A percentile compares a stretch with the other conserved stretches of the same genome.
phyloP scores from a whole-genome alignment of 2,888 invertebrate genomes.

The Selenia dentaria region DNA sequence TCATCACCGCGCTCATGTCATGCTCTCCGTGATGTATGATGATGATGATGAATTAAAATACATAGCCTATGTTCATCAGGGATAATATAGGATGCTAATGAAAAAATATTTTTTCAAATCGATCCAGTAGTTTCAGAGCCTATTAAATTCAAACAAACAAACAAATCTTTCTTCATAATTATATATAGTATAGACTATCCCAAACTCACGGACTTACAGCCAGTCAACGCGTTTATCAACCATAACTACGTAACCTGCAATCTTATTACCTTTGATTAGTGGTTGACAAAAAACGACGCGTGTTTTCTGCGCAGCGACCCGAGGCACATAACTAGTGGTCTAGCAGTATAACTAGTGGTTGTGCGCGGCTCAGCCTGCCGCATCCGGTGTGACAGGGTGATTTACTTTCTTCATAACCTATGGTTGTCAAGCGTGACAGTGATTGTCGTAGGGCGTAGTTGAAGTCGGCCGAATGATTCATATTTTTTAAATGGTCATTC shows the following conservation, averaged over 20 bases:
- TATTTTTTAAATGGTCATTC: too few species aligned
- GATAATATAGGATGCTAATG: too few species aligned
- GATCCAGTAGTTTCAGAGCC: too few species aligned
- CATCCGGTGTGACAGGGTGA: conserved; percentile 49
- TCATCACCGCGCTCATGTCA: too few species aligned
- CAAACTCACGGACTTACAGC: conserved; percentile 14
- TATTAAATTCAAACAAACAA: too few species aligned
- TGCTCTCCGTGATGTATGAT: too few species aligned
- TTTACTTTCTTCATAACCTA: conserved; percentile 38
- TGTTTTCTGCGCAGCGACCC: conserved; percentile 62
- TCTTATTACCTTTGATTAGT: conserved; percentile 53
- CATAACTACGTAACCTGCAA: conserved; percentile 29
- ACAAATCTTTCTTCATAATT: too few species aligned
- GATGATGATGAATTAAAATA: too few species aligned
- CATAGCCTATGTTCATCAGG: too few species aligned
- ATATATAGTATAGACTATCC: background rate
- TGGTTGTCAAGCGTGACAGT: conserved; percentile 29
- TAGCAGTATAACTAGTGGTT: conserved; percentile 31
- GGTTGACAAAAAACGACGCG: conserved; percentile 69
- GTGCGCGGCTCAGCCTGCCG: conserved; percentile 29
- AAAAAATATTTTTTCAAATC: too few species aligned
- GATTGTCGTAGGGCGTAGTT: background rate
- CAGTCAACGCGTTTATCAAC: conserved; percentile 5
- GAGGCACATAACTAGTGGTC: conserved; percentile 33
- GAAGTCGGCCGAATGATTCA: too few species aligned